Base-by-base conservation (phyloP, 2,888 invertebrate genomes). In the Encarsia formosa region DNA sequence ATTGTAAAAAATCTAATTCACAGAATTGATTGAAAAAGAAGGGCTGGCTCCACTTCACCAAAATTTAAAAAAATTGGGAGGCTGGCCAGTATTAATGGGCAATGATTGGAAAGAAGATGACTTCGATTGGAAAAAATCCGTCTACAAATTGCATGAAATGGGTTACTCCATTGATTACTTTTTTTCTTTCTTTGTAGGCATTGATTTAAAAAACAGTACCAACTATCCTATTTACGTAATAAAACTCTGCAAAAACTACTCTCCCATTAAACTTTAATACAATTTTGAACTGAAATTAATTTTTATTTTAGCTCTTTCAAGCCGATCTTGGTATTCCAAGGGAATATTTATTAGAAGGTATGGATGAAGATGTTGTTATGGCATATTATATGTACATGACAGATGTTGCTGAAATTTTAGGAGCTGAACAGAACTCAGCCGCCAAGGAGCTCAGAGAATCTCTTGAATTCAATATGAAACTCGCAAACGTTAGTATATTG, bases 91-190 rank as follows among this genome's bases (percentile, higher is more conserved):
- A 13, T 76, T 94, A 29, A 86, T 87, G 59, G 91, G 87, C 0
- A 78, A 82, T 24, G 58, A 69, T 0, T 94, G 93, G 93, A 79
- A 84, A 59, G 83, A 82, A 2, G 73, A 72, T 1, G 72, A 77
- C 11, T 94, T 90, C 78, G 80, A 83, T 58, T 94, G 94, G 94
- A 85, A 84, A 63, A 78, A 86, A 60, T 85, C 88, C 1, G 87
- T 91, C 6, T 91, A 89, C 76, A 85, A 83, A 56, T 91, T 91
- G 77, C 81, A 91, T 37, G 75, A 78, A 46, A 77, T 82, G 44
- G 94, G 94, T 3, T 91, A 91, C 75, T 91, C 90, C 58, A 87
- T 91, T 54, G 91, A 93, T 75, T 91, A 92, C 70, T 87, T 93
- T 73, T 79, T 94, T 32, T 92, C 93, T 71, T 91, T 93, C 73